Percentiles rank a stretch among this genome's conserved stretches.
Evolutionary conservation across 1,140 invertebrate genomes (phyloP).

Genomic region (Heliconius hermathena): DNA sequence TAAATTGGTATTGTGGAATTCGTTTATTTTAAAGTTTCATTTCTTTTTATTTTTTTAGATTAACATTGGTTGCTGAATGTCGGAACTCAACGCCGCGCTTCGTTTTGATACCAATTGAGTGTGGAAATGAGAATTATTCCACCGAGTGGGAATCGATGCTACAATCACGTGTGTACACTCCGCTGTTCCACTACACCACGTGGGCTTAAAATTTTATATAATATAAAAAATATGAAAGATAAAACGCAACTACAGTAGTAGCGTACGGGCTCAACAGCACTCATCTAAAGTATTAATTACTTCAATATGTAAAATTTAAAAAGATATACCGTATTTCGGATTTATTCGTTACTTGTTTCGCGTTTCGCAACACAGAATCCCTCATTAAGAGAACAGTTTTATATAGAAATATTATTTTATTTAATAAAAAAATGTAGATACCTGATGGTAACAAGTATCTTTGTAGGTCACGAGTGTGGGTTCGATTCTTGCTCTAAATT

Average conservation of each 20-base stretch:
- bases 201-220: background rate
- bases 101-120: too few relatives aligned
- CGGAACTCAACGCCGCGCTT: too few relatives aligned
- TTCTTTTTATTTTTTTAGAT: too few relatives aligned
- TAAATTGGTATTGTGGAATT: too few relatives aligned
- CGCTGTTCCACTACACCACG: background rate
- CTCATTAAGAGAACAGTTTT: background rate
- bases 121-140: too few relatives aligned
- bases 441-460: too few relatives aligned
- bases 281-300: conserved; percentile 28
- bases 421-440: too few relatives aligned
- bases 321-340: background rate
- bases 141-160: too few relatives aligned
- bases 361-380: background rate
- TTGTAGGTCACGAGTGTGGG: too few relatives aligned
- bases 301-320: conserved; percentile 10
- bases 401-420: background rate
- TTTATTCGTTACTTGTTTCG: conserved; percentile 3
- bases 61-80: too few relatives aligned
- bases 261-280: conserved; percentile 10
- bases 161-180: background rate
- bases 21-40: too few relatives aligned
- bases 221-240: conserved; percentile 5
- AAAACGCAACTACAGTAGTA: background rate
- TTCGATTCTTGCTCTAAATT: too few relatives aligned